phyloP scores from a whole-genome alignment of 2,113 vertebrate species.

The Noturus placidus region DNA sequence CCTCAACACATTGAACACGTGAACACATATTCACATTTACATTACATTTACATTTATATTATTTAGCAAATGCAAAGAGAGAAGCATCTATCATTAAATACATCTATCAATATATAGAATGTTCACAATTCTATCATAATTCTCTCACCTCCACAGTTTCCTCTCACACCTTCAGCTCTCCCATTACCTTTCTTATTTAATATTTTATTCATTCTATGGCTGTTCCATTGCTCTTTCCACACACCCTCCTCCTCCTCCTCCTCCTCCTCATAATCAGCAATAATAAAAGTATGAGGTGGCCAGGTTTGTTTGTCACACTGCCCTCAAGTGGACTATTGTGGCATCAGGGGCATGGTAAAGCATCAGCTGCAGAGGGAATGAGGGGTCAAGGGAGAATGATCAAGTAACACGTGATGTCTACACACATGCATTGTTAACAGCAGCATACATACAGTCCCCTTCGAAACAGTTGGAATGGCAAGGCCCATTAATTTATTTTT shows the following conservation, averaged over 20 bases:
- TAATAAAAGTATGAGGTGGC: background rate
- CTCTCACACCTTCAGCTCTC: constrained; percentile 9
- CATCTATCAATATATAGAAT: background rate
- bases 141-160: constrained; percentile 40
- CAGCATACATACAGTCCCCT: background rate
- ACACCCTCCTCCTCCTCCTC: constrained; percentile 29
- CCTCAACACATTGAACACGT: constrained; percentile 3
- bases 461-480: too few species aligned
- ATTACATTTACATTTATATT: too few species aligned
- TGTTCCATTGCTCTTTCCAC: background rate
- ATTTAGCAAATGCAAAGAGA: too few species aligned
- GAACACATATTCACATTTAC: too few species aligned
- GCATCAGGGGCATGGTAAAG: background rate
- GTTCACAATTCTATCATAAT: constrained; percentile 30
- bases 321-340: constrained; percentile 23
- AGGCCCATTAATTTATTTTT: too few species aligned
- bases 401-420: background rate
- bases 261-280: background rate
- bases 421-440: background rate
- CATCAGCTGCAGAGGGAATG: background rate
- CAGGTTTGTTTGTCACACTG: constrained; percentile 21
- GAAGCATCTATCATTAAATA: too few species aligned
- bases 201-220: background rate
- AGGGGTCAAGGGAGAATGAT: background rate
- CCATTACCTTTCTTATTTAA: constrained; percentile 5